Evolutionary conservation across 2,888 invertebrate species (phyloP).

Genomic region (Hyalella azteca): DNA sequence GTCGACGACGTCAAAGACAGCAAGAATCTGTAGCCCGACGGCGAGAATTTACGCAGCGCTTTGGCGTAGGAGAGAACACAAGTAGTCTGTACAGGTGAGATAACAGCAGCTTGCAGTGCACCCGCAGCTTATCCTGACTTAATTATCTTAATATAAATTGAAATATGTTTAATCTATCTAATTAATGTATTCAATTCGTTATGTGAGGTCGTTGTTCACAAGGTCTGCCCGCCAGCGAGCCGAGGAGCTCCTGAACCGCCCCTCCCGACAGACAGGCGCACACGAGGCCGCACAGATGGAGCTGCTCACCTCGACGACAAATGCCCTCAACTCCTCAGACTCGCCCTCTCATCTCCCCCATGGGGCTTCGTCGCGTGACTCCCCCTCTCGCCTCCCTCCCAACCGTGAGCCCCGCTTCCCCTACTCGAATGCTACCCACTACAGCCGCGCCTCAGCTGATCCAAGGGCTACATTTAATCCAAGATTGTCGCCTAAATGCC

Average conservation of each 20-base stretch:
- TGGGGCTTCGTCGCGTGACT: not conserved
- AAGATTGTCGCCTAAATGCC: not conserved
- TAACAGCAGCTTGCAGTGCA: too few relatives aligned
- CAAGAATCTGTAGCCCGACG: constrained; percentile 80
- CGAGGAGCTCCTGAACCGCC: constrained; percentile 20
- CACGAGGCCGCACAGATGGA: constrained; percentile 21
- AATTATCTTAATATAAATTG: too few relatives aligned
- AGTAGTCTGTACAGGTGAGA: constrained; percentile 54
- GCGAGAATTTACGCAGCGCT: constrained; percentile 75
- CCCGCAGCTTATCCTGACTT: too few relatives aligned
- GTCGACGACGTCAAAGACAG: constrained; percentile 79
- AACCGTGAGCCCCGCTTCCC: not conserved
- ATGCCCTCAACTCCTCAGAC: not conserved
- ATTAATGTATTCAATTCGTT: too few relatives aligned
- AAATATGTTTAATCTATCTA: too few relatives aligned
- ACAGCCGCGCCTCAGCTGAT: not conserved
- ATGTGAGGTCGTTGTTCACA: too few relatives aligned
- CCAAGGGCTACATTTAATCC: not conserved
- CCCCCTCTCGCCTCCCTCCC: not conserved
- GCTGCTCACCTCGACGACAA: not conserved
- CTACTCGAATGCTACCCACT: not conserved
- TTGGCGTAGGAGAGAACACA: constrained; percentile 62
- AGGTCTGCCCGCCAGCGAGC: constrained; percentile 20
- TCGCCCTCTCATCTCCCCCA: not conserved
- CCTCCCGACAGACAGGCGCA: not conserved